Percentiles rank a stretch among this genome's conserved stretches.
phyloP scores from a whole-genome alignment of 1,140 invertebrate species.

The Rhopalosiphum padi region DNA sequence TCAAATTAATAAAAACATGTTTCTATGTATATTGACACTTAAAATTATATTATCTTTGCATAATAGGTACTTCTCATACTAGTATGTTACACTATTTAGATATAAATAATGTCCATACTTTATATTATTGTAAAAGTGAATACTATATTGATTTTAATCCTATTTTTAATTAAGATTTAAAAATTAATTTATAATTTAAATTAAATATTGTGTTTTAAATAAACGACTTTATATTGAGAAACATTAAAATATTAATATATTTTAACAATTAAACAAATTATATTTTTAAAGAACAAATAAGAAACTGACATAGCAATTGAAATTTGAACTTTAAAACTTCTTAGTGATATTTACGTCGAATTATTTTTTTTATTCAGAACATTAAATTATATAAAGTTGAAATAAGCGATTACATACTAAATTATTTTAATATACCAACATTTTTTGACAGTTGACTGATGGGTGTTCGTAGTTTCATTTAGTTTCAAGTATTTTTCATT shows the following conservation, averaged over 20 bases:
- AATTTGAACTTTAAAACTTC: background rate
- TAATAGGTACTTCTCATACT: background rate
- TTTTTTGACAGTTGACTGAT: slow-evolving; percentile 12
- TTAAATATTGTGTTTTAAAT: background rate
- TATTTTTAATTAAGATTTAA: background rate
- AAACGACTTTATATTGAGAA: background rate
- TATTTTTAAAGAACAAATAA: background rate
- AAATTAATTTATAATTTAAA: background rate
- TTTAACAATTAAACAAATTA: background rate
- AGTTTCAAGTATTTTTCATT: background rate
- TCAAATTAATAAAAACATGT: background rate
- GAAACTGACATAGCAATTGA: background rate
- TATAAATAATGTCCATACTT: background rate
- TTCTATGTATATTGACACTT: background rate
- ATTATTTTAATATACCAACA: background rate
- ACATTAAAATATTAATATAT: background rate
- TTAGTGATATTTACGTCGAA: background rate
- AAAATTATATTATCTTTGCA: background rate
- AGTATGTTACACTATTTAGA: background rate
- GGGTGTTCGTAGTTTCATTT: background rate
- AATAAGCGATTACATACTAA: slow-evolving; percentile 4
- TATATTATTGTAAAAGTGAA: background rate
- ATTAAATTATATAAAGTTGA: background rate
- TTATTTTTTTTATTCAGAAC: background rate
- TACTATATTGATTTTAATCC: background rate